These are phyloP conservation scores for Psilopsiagon aurifrons DNA, from an alignment of 2,113 vertebrate genomes.

Conservation along the genomic window DNA sequence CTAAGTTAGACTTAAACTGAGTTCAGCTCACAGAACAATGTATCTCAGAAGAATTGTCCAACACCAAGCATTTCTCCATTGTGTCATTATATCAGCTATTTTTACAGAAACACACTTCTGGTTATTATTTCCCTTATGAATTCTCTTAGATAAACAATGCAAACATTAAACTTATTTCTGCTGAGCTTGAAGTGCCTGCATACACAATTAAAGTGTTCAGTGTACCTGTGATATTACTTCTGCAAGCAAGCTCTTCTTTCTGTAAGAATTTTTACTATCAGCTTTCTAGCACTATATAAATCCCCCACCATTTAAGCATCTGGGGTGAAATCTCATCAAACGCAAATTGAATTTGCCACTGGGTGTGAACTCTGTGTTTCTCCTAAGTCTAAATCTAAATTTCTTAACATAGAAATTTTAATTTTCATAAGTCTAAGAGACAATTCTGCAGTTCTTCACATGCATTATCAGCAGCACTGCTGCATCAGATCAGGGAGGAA, in stretches of 20 bases:
- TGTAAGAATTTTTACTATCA: neutral
- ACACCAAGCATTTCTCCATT: neutral
- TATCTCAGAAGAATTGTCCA: neutral
- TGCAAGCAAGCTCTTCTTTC: neutral
- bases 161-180: neutral
- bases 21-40: neutral
- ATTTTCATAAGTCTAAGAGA: neutral
- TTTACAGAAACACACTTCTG: neutral
- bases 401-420: neutral
- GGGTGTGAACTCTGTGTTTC: neutral
- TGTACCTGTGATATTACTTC: neutral
- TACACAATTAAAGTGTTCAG: neutral
- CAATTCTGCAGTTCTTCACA: neutral
- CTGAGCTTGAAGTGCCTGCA: neutral
- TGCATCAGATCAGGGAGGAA: neutral
- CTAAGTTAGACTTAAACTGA: neutral
- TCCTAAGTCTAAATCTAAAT: neutral
- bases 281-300: neutral
- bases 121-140: neutral
- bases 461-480: neutral
- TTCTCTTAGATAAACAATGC: neutral
- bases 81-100: neutral
- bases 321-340: neutral
- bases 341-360: neutral
- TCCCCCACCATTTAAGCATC: neutral